A percentile compares a stretch with the other conserved stretches of the same genome.
These are phyloP conservation scores for Trissolcus basalis DNA, from an alignment of 1,140 invertebrate genomes.

Conservation along the genomic window DNA sequence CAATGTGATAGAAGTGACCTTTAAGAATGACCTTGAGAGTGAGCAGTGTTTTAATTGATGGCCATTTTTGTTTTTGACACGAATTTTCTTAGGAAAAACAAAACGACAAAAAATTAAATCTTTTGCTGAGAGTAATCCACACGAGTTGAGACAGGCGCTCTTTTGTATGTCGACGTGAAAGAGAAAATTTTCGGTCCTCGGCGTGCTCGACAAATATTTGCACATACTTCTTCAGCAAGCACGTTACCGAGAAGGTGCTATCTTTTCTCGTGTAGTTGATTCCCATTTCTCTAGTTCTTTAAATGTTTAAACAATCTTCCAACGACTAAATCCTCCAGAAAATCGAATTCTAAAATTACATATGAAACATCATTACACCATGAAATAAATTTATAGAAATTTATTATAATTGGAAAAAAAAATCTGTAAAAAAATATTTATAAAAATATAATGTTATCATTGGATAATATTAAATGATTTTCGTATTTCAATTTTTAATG, in stretches of 20 bases:
- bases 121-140: neutral
- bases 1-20: too few relatives aligned
- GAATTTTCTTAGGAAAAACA: too few relatives aligned
- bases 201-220: conserved; percentile 53
- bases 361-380: too few relatives aligned
- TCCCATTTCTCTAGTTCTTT: conserved; percentile 39
- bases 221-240: conserved; percentile 46
- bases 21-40: neutral
- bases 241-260: conserved; percentile 34
- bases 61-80: too few relatives aligned
- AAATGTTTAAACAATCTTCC: conserved; percentile 17
- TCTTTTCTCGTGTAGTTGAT: conserved; percentile 45
- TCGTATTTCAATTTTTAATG: too few relatives aligned
- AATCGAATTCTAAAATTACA: too few relatives aligned
- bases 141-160: conserved; percentile 6
- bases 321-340: too few relatives aligned
- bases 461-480: too few relatives aligned
- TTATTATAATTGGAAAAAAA: too few relatives aligned
- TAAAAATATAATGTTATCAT: too few relatives aligned
- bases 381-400: too few relatives aligned
- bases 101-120: neutral
- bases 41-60: neutral
- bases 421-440: too few relatives aligned
- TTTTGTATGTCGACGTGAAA: conserved; percentile 6
- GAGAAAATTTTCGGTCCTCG: conserved; percentile 20